These are phyloP conservation scores for Zaprionus nigranus DNA, from an alignment of 1,140 invertebrate species.

Conservation along the genomic window DNA sequence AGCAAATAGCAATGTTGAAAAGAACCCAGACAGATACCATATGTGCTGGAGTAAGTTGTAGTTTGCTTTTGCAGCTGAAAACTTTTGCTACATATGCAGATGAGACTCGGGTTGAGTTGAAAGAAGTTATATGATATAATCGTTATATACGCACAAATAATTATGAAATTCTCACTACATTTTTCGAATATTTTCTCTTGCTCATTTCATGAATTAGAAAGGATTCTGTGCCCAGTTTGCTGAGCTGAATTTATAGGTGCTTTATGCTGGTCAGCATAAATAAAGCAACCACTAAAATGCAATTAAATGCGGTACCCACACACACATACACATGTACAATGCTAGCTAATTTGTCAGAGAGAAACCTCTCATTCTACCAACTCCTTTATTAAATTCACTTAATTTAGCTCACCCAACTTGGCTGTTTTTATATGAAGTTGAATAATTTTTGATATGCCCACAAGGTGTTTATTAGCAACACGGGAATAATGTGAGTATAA, in stretches of 20 bases:
- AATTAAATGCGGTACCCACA: constrained; percentile 28
- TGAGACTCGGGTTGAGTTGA: background rate
- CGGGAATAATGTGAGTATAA: constrained; percentile 77
- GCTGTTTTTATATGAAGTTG: constrained; percentile 49
- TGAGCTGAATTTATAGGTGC: background rate
- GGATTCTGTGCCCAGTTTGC: background rate
- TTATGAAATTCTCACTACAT: background rate
- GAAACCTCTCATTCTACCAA: background rate
- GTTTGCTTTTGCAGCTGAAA: background rate
- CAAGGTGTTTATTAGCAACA: constrained; percentile 77
- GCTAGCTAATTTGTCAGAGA: constrained; percentile 47
- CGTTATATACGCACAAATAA: constrained; percentile 6
- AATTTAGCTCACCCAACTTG: constrained; percentile 32
- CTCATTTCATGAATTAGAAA: background rate
- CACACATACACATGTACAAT: constrained; percentile 10
- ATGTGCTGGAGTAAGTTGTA: background rate
- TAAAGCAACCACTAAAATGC: constrained; percentile 30
- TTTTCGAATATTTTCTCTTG: background rate
- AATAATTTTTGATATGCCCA: constrained; percentile 70
- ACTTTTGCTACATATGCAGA: background rate
- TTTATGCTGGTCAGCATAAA: constrained; percentile 10
- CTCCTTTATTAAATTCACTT: constrained; percentile 26
- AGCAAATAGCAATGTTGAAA: background rate
- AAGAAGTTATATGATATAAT: background rate
- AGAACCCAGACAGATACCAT: background rate